phyloP scores from a whole-genome alignment of 2,113 vertebrate genomes.

The Rattus rattus region DNA sequence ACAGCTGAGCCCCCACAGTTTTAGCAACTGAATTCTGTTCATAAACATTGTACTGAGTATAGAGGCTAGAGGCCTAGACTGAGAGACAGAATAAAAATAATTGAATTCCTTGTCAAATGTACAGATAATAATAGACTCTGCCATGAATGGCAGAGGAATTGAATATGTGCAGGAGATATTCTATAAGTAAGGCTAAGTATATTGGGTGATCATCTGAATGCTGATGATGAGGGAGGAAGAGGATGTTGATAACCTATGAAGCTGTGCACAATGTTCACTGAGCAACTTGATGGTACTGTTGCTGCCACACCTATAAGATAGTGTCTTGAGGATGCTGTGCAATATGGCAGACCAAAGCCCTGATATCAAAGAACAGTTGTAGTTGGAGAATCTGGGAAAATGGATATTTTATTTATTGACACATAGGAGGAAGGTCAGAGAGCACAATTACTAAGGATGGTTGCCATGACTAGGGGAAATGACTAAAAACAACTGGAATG shows the following conservation, averaged over 20 bases:
- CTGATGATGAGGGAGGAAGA: background rate
- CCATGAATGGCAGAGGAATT: background rate
- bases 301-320: background rate
- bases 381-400: background rate
- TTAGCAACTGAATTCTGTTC: background rate
- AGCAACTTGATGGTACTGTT: background rate
- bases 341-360: rapidly evolving
- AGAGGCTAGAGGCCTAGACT: background rate
- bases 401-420: background rate
- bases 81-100: background rate
- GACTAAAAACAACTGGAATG: background rate
- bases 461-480: background rate
- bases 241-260: rapidly evolving
- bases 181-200: background rate
- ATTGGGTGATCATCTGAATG: background rate
- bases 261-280: too few species aligned
- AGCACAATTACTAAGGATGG: background rate
- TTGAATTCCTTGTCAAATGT: background rate
- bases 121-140: background rate
- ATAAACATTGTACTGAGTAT: background rate
- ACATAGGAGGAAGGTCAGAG: background rate
- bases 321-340: background rate
- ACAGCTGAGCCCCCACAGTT: rapidly evolving
- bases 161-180: background rate
- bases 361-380: background rate